Evolutionary conservation across 92 coral and sea anemone genomes (phyloP).

Genomic region (Porites divaricata): DNA sequence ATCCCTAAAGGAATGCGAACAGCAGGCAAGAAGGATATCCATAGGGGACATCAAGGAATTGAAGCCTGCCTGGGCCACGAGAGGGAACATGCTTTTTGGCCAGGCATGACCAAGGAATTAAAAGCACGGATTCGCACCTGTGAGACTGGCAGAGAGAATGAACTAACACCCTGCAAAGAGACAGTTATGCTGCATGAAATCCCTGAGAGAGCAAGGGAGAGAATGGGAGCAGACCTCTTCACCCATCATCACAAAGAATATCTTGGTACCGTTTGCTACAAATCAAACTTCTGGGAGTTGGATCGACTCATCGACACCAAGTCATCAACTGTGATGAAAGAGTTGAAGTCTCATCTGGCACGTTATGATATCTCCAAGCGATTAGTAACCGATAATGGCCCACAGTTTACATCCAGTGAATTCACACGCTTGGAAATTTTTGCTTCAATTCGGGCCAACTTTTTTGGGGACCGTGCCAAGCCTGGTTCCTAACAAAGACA

Average conservation of each 20-base stretch:
- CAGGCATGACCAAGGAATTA: constrained; percentile 23
- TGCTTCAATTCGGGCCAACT: too few relatives aligned
- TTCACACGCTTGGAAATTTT: too few relatives aligned
- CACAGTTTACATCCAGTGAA: too few relatives aligned
- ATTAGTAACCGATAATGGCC: too few relatives aligned
- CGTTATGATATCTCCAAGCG: background rate
- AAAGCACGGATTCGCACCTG: constrained; percentile 1
- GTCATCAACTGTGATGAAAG: background rate
- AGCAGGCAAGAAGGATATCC: too few relatives aligned
- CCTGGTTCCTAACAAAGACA: too few relatives aligned
- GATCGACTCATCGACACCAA: background rate
- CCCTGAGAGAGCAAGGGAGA: constrained; percentile 23
- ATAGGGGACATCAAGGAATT: constrained; percentile 11
- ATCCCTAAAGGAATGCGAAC: too few relatives aligned
- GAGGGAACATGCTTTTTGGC: constrained; percentile 21
- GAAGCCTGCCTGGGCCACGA: constrained; percentile 1
- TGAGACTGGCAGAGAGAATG: background rate
- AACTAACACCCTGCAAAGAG: too few relatives aligned
- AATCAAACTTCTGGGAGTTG: constrained; percentile 14
- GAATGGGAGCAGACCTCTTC: constrained; percentile 6
- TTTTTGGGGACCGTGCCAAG: too few relatives aligned
- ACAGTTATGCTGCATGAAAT: too few relatives aligned
- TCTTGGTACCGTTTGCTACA: constrained; percentile 4
- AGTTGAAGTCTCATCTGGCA: background rate
- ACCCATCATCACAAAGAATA: constrained; percentile 11